Conservation (phyloP, 2,888 invertebrate species). For the Drosophila quinaria region DNA sequence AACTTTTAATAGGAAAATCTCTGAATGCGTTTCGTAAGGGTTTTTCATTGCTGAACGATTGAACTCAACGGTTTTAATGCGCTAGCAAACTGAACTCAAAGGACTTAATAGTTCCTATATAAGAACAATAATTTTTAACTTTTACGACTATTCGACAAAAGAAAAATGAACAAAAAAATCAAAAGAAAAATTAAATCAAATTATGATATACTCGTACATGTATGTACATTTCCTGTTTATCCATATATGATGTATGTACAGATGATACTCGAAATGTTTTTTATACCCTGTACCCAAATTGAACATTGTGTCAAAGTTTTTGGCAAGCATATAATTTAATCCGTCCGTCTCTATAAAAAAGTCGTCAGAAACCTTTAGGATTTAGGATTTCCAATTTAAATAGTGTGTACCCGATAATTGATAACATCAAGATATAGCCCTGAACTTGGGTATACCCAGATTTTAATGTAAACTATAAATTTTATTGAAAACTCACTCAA, state of each 20-base stretch:
- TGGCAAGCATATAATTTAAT: background rate
- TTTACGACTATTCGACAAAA: conserved; percentile 48
- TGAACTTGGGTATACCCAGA: background rate
- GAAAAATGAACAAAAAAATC: conserved; percentile 8
- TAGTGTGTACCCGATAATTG: background rate
- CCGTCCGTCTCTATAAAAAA: too few relatives aligned
- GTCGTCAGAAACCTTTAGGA: too few relatives aligned
- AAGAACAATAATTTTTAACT: conserved; percentile 76
- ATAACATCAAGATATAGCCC: background rate
- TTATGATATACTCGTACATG: conserved; percentile 19
- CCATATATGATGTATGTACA: conserved; percentile 13
- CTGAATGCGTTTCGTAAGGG: conserved; percentile 1
- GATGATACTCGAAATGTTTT: conserved; percentile 22
- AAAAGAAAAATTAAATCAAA: conserved; percentile 7
- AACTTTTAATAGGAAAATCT: background rate
- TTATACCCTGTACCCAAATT: conserved; percentile 1
- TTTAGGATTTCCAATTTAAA: too few relatives aligned
- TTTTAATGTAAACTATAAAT: background rate
- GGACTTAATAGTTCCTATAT: conserved; percentile 70
- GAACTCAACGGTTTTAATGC: conserved; percentile 59
- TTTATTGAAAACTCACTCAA: background rate
- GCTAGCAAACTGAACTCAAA: conserved; percentile 53
- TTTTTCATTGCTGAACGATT: conserved; percentile 4
- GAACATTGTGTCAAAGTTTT: background rate
- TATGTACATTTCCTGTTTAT: conserved; percentile 17